Conservation (phyloP, 2,797 vertebrate species). For the Sebastes vulpes region DNA sequence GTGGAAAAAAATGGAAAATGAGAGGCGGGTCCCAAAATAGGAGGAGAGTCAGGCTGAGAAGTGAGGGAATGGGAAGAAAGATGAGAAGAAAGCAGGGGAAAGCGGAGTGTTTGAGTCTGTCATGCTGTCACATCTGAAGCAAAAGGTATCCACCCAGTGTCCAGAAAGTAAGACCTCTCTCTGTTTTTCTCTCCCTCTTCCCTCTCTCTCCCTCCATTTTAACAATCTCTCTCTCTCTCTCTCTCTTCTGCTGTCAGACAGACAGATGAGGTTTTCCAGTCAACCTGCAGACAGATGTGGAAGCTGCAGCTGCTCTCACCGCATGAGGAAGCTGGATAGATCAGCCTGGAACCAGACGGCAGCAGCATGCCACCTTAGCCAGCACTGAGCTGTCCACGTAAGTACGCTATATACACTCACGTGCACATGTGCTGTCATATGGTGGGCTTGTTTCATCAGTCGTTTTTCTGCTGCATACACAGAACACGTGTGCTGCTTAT, state of each 20-base stretch:
- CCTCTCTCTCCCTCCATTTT: neutral
- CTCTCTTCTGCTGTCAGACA: constrained; percentile 6
- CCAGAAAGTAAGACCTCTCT: constrained; percentile 20
- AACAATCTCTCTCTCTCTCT: neutral
- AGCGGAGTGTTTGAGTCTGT: constrained; percentile 25
- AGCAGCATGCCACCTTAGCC: constrained; percentile 24
- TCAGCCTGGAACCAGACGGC: constrained; percentile 1
- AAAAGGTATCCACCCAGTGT: neutral
- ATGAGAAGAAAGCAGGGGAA: constrained; percentile 26
- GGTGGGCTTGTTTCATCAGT: neutral
- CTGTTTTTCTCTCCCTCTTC: neutral
- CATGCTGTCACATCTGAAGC: constrained; percentile 23
- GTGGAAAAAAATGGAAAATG: neutral
- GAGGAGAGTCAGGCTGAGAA: constrained; percentile 18
- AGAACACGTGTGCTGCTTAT: neutral
- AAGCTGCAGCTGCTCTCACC: constrained; percentile 17
- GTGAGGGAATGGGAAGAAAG: constrained; percentile 4
- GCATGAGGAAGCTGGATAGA: constrained; percentile 10
- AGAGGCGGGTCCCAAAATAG: constrained; percentile 39
- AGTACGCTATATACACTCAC: neutral
- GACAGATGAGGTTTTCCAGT: constrained; percentile 27
- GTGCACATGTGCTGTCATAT: neutral
- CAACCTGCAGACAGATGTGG: constrained; percentile 50
- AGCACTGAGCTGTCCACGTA: constrained; percentile 24
- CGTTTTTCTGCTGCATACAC: neutral